Evolutionary conservation across 2,113 vertebrate genomes (phyloP).

Genomic region (Cardinalis cardinalis): DNA sequence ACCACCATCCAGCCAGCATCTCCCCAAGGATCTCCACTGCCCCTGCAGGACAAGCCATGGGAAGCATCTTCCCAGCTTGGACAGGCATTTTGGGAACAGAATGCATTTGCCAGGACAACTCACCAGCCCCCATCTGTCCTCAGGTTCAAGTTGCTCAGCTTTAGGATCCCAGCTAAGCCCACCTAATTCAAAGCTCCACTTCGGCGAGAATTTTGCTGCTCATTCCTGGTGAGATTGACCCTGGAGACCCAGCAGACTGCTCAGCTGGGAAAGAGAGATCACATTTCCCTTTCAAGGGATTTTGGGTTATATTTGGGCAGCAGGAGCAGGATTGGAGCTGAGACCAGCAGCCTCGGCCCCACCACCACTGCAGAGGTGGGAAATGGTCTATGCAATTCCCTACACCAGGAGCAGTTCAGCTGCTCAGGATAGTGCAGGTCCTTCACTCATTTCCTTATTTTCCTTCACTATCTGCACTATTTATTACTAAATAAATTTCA

Average conservation of each 20-base stretch:
- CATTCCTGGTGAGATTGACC: not conserved
- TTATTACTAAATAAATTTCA: not conserved
- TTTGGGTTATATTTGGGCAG: not conserved
- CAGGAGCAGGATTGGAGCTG: not conserved
- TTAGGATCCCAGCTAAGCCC: not conserved
- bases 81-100: not conserved
- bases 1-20: not conserved
- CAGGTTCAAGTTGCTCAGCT: not conserved
- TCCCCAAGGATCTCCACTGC: not conserved
- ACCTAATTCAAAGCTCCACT: not conserved
- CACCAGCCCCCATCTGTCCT: not conserved
- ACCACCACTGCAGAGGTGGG: not conserved
- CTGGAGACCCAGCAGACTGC: not conserved
- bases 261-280: not conserved
- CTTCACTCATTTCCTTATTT: not conserved
- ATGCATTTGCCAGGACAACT: fast-evolving
- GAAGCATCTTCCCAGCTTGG: not conserved
- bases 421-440: not conserved
- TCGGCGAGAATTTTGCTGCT: not conserved
- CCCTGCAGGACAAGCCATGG: not conserved
- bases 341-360: not conserved
- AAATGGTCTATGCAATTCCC: not conserved
- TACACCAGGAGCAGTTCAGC: not conserved
- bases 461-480: not conserved
- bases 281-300: not conserved